phyloP scores from a whole-genome alignment of 2,888 invertebrate species.

The Drosophila acutilabella region DNA sequence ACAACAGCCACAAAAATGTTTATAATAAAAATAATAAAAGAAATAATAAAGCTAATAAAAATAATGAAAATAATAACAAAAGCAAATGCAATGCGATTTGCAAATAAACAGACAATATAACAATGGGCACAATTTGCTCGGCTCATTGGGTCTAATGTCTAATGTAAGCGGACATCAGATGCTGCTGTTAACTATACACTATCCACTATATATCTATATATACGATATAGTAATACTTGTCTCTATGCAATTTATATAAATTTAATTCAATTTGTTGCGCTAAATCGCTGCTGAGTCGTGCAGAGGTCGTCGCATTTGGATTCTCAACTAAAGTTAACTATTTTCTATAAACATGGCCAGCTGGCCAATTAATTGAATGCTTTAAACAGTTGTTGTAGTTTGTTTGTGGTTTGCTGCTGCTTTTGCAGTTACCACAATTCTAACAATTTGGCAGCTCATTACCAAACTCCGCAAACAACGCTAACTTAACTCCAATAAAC shows the following conservation, averaged over 20 bases:
- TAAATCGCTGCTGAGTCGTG: constrained; percentile 68
- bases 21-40: constrained; percentile 9
- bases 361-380: constrained; percentile 65
- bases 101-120: constrained; percentile 73
- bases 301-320: constrained; percentile 64
- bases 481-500: constrained; percentile 66
- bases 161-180: constrained; percentile 77
- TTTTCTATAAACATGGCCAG: constrained; percentile 59
- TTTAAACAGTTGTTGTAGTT: constrained; percentile 24
- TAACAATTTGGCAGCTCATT: constrained; percentile 80
- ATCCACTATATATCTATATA: constrained; percentile 21
- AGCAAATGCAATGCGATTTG: constrained; percentile 67
- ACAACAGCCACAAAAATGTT: constrained; percentile 18
- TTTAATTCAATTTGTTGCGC: constrained; percentile 79
- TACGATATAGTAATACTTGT: constrained; percentile 53
- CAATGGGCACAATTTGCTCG: constrained; percentile 76
- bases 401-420: constrained; percentile 10
- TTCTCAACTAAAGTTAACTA: constrained; percentile 48
- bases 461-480: constrained; percentile 50
- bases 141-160: constrained; percentile 58
- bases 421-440: constrained; percentile 62
- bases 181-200: constrained; percentile 28
- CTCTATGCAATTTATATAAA: constrained; percentile 74
- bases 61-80: constrained; percentile 44
- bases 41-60: constrained; percentile 15